Evolutionary conservation across 2,113 vertebrate genomes (phyloP), one percentile per base, ranked within the genome.

Genomic region (Osmerus mordax): DNA sequence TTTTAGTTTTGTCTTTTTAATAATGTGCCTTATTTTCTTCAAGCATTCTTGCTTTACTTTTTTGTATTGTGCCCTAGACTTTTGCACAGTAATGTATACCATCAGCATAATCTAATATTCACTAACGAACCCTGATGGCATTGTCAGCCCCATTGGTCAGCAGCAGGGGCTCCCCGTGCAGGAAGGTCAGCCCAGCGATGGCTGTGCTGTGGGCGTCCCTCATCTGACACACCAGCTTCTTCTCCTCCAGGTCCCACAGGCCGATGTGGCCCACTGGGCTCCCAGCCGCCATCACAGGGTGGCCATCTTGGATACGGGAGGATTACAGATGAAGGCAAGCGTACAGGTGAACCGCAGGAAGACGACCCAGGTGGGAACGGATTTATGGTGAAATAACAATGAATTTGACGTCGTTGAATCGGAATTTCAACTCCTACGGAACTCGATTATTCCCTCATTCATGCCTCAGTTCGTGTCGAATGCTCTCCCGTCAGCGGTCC

Each of bases 131-230:
- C 68, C 88, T 81, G 63, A 99, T 91, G 75, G 96, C 93, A 6
- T 99, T 99, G 88, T 99, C 97, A 7, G 94, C 94, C 12, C 92
- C 95, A 51, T 97, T 98, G 64, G 95, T 98, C 80, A 99, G 83
- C 65, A 99, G 89, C 14, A 98, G 93, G 0, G 96, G 96, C 69
- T 99, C 95, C 70, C 92, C 91, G 15, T 96, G 95, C 65, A 99
- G 88, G 87, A 98, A 99, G 0, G 96, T 96, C 72, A 96, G 90
- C 1, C 92, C 95, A 5, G 96, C 94, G 65, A 98, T 67, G 13
- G 95, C 93, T 36, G 95, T 95, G 67, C 87, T 90, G 88, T 99
- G 97, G 56, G 92, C 92, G 53, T 93, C 87, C 88, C 94, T 92
- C 91, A 97, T 96, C 58, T 99, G 97, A 87, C 87, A 89, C 56